These are phyloP conservation scores for Toxostoma redivivum DNA, from an alignment of 2,113 vertebrate species.

Conservation along the genomic window DNA sequence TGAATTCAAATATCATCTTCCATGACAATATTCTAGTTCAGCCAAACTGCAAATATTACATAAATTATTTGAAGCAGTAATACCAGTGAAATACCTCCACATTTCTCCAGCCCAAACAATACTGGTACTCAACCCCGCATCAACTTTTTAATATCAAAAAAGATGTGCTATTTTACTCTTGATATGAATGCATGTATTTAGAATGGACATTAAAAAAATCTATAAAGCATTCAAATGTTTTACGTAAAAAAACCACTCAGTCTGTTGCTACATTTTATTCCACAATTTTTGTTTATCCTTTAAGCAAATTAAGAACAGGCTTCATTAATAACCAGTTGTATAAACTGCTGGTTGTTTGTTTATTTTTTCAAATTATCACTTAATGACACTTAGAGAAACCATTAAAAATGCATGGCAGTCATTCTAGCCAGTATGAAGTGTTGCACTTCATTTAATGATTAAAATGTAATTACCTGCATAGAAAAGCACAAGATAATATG, in stretches of 20 bases:
- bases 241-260: not conserved
- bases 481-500: slow-evolving; percentile 25
- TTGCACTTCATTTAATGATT: slow-evolving; percentile 48
- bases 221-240: not conserved
- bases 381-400: slow-evolving; percentile 34
- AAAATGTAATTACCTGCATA: slow-evolving; percentile 55
- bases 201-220: not conserved
- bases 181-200: not conserved
- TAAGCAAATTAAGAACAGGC: not conserved
- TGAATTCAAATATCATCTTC: not conserved
- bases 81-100: not conserved
- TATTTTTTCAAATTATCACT: slow-evolving; percentile 42
- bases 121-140: rapidly evolving
- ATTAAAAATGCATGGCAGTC: slow-evolving; percentile 46
- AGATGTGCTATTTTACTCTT: not conserved
- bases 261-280: not conserved
- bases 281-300: not conserved
- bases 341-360: not conserved
- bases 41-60: not conserved
- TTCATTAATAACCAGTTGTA: slow-evolving; percentile 11
- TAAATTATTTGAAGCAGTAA: not conserved
- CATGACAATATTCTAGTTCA: not conserved
- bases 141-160: not conserved
- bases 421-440: slow-evolving; percentile 38
- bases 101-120: not conserved